Percentiles rank a stretch among this genome's conserved stretches.
Conservation (phyloP, 64 coral and sea anemone genomes). For the Porites australiensis region DNA sequence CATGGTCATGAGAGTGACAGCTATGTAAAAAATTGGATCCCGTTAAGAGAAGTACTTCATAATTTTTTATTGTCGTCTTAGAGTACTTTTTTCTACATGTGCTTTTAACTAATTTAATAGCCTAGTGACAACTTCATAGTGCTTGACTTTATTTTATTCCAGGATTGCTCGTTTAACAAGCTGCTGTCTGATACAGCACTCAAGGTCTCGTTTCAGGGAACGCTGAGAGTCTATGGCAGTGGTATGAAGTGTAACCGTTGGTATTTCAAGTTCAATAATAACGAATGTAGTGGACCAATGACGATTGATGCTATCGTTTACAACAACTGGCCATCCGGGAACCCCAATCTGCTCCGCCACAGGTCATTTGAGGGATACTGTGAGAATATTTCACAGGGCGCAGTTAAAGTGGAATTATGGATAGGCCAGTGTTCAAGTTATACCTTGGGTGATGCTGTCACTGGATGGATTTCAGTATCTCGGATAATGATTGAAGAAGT, state of each 20-base stretch:
- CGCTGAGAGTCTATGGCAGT: conserved; percentile 2
- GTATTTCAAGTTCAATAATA: conserved; percentile 65
- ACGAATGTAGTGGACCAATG: conserved; percentile 31
- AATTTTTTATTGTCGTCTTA: too few species aligned
- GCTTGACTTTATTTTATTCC: too few species aligned
- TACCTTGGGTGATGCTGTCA: not conserved
- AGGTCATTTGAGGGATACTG: conserved; percentile 50
- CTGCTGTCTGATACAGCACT: not conserved
- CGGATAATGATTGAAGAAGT: not conserved
- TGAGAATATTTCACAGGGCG: not conserved
- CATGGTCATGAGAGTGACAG: too few species aligned
- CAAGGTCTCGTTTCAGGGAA: conserved; percentile 33
- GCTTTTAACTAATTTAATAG: too few species aligned
- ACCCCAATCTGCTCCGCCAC: not conserved
- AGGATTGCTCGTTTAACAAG: conserved; percentile 39
- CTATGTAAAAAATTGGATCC: too few species aligned
- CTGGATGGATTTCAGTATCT: not conserved
- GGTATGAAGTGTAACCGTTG: conserved; percentile 33
- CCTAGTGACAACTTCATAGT: too few species aligned
- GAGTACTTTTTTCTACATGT: too few species aligned
- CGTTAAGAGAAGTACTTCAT: too few species aligned
- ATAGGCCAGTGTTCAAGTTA: conserved; percentile 32
- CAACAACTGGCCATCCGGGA: not conserved
- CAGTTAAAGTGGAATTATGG: conserved; percentile 50
- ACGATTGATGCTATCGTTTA: conserved; percentile 45